Evolutionary conservation across 64 coral and sea anemone genomes (phyloP), one percentile per base, ranked within the genome.

Genomic region (Montipora cactus): DNA sequence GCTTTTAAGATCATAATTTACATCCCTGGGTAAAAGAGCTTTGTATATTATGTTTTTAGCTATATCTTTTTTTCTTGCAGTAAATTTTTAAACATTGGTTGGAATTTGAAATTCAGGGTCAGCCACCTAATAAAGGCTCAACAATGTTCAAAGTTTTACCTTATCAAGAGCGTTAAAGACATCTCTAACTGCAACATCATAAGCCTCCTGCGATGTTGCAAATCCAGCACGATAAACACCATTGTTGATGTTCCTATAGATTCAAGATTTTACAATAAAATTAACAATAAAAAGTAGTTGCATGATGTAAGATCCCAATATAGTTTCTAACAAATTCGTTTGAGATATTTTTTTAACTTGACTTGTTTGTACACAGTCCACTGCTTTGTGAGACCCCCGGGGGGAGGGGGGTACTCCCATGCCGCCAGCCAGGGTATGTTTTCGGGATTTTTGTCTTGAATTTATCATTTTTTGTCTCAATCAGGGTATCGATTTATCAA

Each of bases 151-250:
- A 84, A 44, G 19, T 16, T 66, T 44, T n/a, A 98, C 96, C 93
- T 95, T 93, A 55, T 98, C 96, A 71, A 98, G 80, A 16, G 47
- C 81, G 53, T 82, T 81, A 77, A 98, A 98, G 7, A 98, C 3
- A 77, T 95, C 75, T 87, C 20, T 87, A 15, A 98, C 96, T 71
- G 93, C 96, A 66, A 10, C 44, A 75, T 98, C 90, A 88, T 98
- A 98, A 18, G 93, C 93, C 52, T 95, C 93, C 15, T 98, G 96
- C 19, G 93, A 75, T 6, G 80, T 76, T 8, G 93, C 93, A 90
- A 98, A 93, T 25, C 96, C 96, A 87, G 89, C 76, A 57, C 89
- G 74, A 76, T 98, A 98, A 5, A 98, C 96, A 80, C 93, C 96
- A 95, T 90, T 93, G 74, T 98, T 98, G 45, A 98, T 98, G 74